phyloP scores from a whole-genome alignment of 1,140 invertebrate genomes.

The Mylabris phalerata region DNA sequence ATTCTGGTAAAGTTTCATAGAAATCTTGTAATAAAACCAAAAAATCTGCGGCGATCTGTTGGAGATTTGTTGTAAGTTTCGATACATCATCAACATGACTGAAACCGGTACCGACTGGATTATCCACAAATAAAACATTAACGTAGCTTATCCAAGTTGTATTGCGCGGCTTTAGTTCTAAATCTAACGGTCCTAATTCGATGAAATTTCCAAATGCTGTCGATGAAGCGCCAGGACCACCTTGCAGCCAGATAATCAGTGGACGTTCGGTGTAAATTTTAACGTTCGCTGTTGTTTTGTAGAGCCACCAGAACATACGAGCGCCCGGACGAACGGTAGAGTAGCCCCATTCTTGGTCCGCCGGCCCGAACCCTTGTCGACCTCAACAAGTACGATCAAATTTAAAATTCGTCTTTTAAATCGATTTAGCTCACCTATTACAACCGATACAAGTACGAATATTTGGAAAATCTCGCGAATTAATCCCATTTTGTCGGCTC shows the following conservation, averaged over 20 bases:
- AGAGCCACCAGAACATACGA: conserved; percentile 80
- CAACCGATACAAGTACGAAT: too few species aligned
- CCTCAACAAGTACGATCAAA: conserved; percentile 7
- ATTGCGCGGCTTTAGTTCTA: conserved; percentile 57
- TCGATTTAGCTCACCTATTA: too few species aligned
- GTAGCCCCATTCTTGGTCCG: conserved; percentile 62
- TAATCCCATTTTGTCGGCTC: too few species aligned
- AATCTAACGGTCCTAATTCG: conserved; percentile 65
- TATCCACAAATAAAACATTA: conserved; percentile 82
- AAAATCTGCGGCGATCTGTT: conserved; percentile 72
- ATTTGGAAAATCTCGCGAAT: too few species aligned
- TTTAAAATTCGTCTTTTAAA: too few species aligned
- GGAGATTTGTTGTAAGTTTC: conserved; percentile 49
- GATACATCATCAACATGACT: conserved; percentile 66
- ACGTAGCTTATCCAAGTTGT: conserved; percentile 65
- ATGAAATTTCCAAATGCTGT: conserved; percentile 73
- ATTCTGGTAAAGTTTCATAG: conserved; percentile 54
- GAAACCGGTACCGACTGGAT: conserved; percentile 83
- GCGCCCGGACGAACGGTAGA: conserved; percentile 60
- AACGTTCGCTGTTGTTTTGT: conserved; percentile 57
- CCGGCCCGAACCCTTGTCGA: conserved; percentile 47
- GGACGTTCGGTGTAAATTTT: conserved; percentile 54
- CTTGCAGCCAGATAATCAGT: conserved; percentile 61
- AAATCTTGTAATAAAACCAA: conserved; percentile 62
- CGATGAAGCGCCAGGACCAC: conserved; percentile 65